Evolutionary conservation across 2,797 vertebrate species (phyloP).

Genomic region (Selene dorsalis): DNA sequence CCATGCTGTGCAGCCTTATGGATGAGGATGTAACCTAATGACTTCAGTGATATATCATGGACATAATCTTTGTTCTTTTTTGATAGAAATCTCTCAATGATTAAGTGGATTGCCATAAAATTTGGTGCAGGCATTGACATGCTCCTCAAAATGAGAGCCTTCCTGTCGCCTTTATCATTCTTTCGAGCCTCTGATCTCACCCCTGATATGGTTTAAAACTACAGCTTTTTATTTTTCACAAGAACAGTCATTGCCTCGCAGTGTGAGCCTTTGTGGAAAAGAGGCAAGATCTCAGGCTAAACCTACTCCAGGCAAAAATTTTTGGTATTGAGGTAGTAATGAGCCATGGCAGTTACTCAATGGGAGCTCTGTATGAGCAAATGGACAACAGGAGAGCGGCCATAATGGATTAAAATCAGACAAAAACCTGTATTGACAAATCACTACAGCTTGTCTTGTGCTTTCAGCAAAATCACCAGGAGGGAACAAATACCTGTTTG

Average conservation of each 20-base stretch:
- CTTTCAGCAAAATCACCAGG: slow-evolving; percentile 52
- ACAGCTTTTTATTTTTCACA: slow-evolving; percentile 12
- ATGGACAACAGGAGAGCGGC: slow-evolving; percentile 74
- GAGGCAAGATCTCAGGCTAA: slow-evolving; percentile 44
- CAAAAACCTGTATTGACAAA: slow-evolving; percentile 72
- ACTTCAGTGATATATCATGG: not conserved
- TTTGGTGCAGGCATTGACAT: not conserved
- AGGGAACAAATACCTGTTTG: slow-evolving; percentile 55
- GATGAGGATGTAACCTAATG: not conserved
- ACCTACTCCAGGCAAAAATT: slow-evolving; percentile 43
- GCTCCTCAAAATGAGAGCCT: not conserved
- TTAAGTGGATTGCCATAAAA: not conserved
- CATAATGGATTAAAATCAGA: slow-evolving; percentile 76
- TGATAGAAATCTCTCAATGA: not conserved
- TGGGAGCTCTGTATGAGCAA: slow-evolving; percentile 76
- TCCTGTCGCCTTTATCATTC: not conserved
- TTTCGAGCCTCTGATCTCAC: not conserved
- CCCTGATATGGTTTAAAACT: slow-evolving; percentile 6
- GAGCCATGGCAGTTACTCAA: slow-evolving; percentile 75
- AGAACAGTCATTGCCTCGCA: slow-evolving; percentile 13
- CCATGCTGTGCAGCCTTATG: not conserved
- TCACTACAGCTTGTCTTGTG: slow-evolving; percentile 43
- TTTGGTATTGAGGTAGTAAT: slow-evolving; percentile 66
- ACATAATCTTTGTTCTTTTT: not conserved
- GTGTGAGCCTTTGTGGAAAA: slow-evolving; percentile 28